Percentiles rank a stretch among this genome's conserved stretches.
These are phyloP conservation scores for Dolichotis patagonum DNA, from an alignment of 2,113 vertebrate genomes.

Conservation along the genomic window DNA sequence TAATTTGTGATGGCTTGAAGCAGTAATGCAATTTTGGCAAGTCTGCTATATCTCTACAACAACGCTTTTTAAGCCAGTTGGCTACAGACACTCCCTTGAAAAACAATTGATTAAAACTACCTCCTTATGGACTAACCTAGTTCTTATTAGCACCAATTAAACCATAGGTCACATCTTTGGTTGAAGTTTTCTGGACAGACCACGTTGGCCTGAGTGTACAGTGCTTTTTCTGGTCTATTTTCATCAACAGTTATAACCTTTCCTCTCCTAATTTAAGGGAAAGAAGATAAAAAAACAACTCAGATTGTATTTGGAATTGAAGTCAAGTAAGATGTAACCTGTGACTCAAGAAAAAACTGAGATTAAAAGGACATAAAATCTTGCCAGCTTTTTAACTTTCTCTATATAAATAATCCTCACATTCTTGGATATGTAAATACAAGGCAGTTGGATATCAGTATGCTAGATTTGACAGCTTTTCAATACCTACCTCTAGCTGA, in stretches of 20 bases:
- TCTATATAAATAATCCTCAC: constrained; percentile 52
- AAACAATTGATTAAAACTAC: constrained; percentile 78
- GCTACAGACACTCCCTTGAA: constrained; percentile 71
- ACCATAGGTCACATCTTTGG: constrained; percentile 51
- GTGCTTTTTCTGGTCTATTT: constrained; percentile 40
- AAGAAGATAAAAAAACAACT: constrained; percentile 49
- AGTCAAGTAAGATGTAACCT: constrained; percentile 55
- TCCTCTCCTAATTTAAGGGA: constrained; percentile 63
- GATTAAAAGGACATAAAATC: constrained; percentile 28
- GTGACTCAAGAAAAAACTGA: constrained; percentile 9
- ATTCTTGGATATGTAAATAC: constrained; percentile 58
- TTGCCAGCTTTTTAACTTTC: constrained; percentile 48
- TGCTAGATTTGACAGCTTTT: constrained; percentile 64
- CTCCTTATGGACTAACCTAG: constrained; percentile 61
- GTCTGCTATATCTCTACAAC: constrained; percentile 71
- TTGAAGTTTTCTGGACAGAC: constrained; percentile 56
- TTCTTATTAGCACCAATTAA: constrained; percentile 52
- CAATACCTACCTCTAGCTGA: constrained; percentile 19
- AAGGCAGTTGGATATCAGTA: constrained; percentile 16
- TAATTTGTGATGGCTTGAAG: constrained; percentile 81
- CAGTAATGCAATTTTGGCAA: constrained; percentile 80
- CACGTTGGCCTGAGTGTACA: neutral
- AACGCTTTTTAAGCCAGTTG: constrained; percentile 73
- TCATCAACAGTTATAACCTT: constrained; percentile 24
- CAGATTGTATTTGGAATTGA: constrained; percentile 52